Base-by-base conservation (phyloP, 2,888 invertebrate genomes). In the Trichacis sp. region DNA sequence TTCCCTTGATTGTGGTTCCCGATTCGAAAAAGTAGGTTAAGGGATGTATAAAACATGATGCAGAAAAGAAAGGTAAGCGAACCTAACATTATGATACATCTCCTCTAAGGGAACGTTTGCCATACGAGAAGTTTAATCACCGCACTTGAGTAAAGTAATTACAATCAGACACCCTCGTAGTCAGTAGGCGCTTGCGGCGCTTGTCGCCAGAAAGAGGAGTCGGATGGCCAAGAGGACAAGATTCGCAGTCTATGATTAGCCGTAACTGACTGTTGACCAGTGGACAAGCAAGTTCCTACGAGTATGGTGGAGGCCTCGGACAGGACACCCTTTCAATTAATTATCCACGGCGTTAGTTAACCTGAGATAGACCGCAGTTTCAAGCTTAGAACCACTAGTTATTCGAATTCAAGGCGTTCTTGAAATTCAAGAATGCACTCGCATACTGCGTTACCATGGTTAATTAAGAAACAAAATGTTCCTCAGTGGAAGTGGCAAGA, bases 131-230 rank as follows among this genome's bases (percentile, higher is more conserved):
- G 75, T 79, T 80, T 82, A 82, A 84, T 83, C 77, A 82, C 77
- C 76, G 75, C 80, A 82, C 83, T 83, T 83, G 82, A 84, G 82
- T 73, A 76, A 81, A 81, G 82, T 83, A 83, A 84, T 84, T 84
- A 83, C 82, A 83, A 84, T 83, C 77, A 81, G 81, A 83, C 81
- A 82, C 83, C 81, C 78, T 78, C 76, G 82, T 79, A 70, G 52
- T 20, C 62, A 43, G 52, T 57, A 66, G 63, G 56, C 53, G 63
- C 63, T 65, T 68, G 67, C 50, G 65, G 63, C 50, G 50, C 48
- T 17, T 49, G 61, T 64, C 61, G 65, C 64, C 63, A 66, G 64
- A 53, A 43, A 59, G 67, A 60, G 75, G 79, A 73, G 78, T 80
- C 80, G 73, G 77, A 72, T 78, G 74, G 24, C 76, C 79, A 76